Evolutionary conservation across 1,140 invertebrate species (phyloP).

Genomic region (Cyclargus thomasi): DNA sequence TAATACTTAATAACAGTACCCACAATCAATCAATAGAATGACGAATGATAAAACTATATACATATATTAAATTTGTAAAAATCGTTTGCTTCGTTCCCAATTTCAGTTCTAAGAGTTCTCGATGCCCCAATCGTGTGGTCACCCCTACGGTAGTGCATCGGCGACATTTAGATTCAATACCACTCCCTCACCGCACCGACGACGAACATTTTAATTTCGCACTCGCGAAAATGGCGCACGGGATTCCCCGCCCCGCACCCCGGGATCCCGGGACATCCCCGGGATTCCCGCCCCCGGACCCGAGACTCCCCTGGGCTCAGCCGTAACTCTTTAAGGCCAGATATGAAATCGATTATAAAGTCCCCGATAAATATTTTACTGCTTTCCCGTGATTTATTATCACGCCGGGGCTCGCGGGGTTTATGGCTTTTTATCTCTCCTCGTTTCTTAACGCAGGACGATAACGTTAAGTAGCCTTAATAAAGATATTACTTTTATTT

Average conservation of each 20-base stretch:
- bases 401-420: no score
- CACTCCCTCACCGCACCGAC: neutral
- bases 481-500: neutral
- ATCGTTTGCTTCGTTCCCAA: no score
- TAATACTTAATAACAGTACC: no score
- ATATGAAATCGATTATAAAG: conserved; percentile 1
- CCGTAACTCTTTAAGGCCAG: neutral
- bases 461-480: neutral
- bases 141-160: neutral
- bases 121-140: neutral
- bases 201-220: neutral
- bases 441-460: neutral
- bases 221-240: neutral
- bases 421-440: neutral
- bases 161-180: conserved; percentile 21
- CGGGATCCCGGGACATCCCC: neutral
- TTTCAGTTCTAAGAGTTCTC: no score
- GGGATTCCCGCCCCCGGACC: neutral
- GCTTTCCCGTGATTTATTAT: neutral
- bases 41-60: no score
- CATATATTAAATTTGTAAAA: no score
- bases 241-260: neutral
- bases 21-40: no score
- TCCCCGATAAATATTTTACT: conserved; percentile 1
- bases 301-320: neutral